Evolutionary conservation across 2,888 invertebrate genomes (phyloP).

Genomic region (Cephus rjabovi): DNA sequence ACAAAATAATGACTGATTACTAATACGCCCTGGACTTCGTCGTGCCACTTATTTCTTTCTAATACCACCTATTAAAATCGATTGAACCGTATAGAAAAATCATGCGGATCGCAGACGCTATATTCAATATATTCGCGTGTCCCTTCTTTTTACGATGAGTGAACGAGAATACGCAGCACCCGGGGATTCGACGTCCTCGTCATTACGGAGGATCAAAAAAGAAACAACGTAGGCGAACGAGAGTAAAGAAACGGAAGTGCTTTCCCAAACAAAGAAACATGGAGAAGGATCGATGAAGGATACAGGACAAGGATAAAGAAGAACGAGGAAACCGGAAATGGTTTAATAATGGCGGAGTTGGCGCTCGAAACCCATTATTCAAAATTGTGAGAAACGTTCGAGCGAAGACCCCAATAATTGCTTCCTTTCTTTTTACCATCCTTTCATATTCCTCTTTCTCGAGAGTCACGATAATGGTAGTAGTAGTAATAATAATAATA

Average conservation of each 20-base stretch:
- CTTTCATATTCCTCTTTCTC: slow-evolving; percentile 41
- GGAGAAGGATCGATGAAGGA: not conserved
- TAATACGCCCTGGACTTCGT: not conserved
- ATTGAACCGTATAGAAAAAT: not conserved
- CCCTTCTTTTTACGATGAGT: not conserved
- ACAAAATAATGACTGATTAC: not conserved
- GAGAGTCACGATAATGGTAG: slow-evolving; percentile 25
- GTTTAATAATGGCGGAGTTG: not conserved
- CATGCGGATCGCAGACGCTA: not conserved
- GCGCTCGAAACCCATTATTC: not conserved
- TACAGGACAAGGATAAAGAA: not conserved
- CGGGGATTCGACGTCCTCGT: not conserved
- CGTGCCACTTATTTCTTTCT: not conserved
- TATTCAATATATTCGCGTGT: not conserved
- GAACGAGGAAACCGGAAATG: not conserved
- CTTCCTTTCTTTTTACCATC: not conserved
- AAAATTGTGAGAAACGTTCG: not conserved
- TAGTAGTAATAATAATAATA: not conserved
- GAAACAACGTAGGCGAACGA: not conserved
- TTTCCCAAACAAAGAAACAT: not conserved
- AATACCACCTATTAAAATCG: not conserved
- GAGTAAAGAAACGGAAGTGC: not conserved
- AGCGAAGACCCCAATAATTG: not conserved
- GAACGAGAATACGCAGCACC: not conserved
- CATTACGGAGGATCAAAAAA: not conserved